These are phyloP conservation scores for Microcebus lehilahytsara DNA, from an alignment of 2,113 vertebrate species.

Conservation along the genomic window DNA sequence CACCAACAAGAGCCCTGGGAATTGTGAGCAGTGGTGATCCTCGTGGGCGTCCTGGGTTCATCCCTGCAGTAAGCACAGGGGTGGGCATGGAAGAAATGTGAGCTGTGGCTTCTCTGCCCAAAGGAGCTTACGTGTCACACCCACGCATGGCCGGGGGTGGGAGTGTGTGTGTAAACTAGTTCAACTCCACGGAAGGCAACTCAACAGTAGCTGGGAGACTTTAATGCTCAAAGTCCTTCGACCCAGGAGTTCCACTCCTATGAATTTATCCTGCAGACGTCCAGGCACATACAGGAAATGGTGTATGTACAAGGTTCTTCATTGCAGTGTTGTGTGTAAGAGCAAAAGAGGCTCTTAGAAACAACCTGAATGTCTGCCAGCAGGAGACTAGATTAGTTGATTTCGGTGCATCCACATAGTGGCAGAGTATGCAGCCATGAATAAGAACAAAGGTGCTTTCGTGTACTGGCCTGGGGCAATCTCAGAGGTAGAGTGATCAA, in stretches of 20 bases:
- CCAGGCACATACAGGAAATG: not conserved
- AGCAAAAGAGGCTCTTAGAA: not conserved
- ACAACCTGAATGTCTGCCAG: not conserved
- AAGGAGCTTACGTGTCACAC: not conserved
- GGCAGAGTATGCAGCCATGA: not conserved
- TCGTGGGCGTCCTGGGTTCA: not conserved
- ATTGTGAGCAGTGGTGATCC: not conserved
- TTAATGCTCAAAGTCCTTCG: not conserved
- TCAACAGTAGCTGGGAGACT: not conserved
- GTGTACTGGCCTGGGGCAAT: not conserved
- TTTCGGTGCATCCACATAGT: not conserved
- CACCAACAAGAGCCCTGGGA: not conserved
- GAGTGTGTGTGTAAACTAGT: not conserved
- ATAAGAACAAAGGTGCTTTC: not conserved
- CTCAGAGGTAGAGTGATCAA: not conserved
- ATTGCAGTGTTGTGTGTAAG: not conserved
- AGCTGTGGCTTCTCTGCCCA: not conserved
- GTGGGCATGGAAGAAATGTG: not conserved
- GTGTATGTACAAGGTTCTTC: not conserved
- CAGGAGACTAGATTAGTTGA: not conserved
- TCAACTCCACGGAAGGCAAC: not conserved
- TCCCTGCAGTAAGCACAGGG: not conserved
- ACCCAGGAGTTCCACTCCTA: not conserved
- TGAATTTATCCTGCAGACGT: not conserved
- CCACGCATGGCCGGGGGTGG: not conserved